Percentiles rank a stretch among this genome's conserved stretches.
phyloP scores from a whole-genome alignment of 1,140 invertebrate genomes.

The Platyura marginata region DNA sequence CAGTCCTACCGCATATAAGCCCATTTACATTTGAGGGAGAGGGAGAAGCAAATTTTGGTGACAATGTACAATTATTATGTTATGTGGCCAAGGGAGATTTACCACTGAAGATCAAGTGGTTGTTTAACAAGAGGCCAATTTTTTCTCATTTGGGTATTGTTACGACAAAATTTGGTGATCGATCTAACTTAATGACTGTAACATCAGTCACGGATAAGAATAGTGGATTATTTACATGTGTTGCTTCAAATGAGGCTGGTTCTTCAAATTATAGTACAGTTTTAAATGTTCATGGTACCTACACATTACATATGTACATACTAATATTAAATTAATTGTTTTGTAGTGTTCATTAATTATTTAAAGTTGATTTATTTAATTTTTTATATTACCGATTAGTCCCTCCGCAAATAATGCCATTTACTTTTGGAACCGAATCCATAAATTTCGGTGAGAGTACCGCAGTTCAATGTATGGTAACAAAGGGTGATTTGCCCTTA shows the following conservation, averaged over 20 bases:
- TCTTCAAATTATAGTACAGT: slow-evolving; percentile 29
- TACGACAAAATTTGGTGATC: slow-evolving; percentile 17
- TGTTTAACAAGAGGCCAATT: slow-evolving; percentile 28
- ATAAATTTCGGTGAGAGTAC: slow-evolving; percentile 46
- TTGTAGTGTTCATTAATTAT: neutral
- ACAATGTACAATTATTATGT: slow-evolving; percentile 47
- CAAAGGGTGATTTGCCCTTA: slow-evolving; percentile 48
- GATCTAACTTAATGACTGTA: slow-evolving; percentile 18
- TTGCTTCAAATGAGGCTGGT: slow-evolving; percentile 38
- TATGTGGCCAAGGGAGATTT: slow-evolving; percentile 49
- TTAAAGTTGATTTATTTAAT: slow-evolving; percentile 19
- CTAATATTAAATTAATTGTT: neutral
- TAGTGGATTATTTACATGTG: slow-evolving; percentile 46
- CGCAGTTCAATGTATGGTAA: slow-evolving; percentile 38
- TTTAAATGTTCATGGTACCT: slow-evolving; percentile 35
- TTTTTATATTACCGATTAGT: slow-evolving; percentile 13
- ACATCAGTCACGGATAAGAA: slow-evolving; percentile 35
- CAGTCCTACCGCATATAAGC: slow-evolving; percentile 36
- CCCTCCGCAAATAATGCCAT: slow-evolving; percentile 50
- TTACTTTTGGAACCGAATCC: slow-evolving; percentile 48
- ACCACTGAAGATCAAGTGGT: slow-evolving; percentile 43
- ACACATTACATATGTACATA: neutral
- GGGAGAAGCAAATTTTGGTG: slow-evolving; percentile 39
- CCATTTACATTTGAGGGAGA: slow-evolving; percentile 43
- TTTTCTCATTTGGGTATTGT: slow-evolving; percentile 23